Conservation (phyloP, 2,797 vertebrate species). For the Tragelaphus eurycerus region DNA sequence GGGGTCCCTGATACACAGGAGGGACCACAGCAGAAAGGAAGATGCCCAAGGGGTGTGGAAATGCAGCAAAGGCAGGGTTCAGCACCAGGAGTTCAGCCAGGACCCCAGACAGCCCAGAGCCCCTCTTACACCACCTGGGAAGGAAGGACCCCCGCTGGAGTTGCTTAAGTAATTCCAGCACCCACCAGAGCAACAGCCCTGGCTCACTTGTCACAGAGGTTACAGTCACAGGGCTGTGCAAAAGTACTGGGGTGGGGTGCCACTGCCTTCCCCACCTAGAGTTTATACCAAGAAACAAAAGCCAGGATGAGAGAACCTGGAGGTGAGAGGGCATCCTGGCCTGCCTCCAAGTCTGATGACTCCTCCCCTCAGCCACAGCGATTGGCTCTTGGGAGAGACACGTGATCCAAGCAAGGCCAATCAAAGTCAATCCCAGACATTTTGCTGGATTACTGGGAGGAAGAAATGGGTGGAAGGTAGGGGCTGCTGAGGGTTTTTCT, state of each 20-base stretch:
- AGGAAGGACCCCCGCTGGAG: neutral
- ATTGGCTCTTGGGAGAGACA: slow-evolving; percentile 13
- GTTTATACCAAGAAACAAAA: neutral
- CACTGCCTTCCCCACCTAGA: no score
- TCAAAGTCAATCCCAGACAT: neutral
- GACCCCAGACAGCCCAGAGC: neutral
- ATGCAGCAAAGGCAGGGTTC: neutral
- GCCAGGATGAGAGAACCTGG: neutral
- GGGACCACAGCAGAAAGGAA: neutral
- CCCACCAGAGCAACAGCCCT: neutral
- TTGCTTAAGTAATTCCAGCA: neutral
- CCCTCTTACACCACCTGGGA: neutral
- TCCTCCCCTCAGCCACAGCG: neutral
- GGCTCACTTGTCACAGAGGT: neutral
- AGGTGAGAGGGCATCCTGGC: neutral
- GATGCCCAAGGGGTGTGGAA: neutral
- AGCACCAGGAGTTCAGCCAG: neutral
- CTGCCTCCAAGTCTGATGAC: neutral
- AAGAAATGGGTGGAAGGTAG: neutral
- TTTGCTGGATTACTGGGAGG: neutral
- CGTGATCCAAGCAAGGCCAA: neutral
- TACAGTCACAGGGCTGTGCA: neutral
- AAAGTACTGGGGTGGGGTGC: no score
- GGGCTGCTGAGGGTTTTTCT: neutral
- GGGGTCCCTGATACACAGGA: neutral